Percentiles rank a stretch among this genome's conserved stretches.
phyloP scores from a whole-genome alignment of 2,113 vertebrate species.

The Siniperca chuatsi region DNA sequence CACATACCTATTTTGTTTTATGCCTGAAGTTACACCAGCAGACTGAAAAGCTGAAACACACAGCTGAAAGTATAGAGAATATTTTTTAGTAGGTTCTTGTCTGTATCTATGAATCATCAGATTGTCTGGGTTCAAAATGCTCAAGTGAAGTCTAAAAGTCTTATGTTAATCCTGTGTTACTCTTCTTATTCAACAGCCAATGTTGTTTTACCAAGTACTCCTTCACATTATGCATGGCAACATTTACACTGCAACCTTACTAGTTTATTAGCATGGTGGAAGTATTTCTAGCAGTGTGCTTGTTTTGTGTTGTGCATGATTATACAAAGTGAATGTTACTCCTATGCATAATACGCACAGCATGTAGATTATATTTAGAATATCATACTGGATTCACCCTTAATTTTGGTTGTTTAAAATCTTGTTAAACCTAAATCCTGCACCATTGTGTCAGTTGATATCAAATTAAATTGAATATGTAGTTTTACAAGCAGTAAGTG shows the following conservation, averaged over 20 bases:
- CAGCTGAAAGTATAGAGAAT: conserved; percentile 25
- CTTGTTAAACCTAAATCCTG: conserved; percentile 24
- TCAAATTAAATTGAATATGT: conserved; percentile 22
- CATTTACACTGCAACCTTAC: conserved; percentile 73
- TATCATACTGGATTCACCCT: conserved; percentile 80
- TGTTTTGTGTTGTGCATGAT: conserved; percentile 80
- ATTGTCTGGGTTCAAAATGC: not conserved
- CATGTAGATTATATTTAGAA: conserved; percentile 74
- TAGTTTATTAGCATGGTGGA: conserved; percentile 77
- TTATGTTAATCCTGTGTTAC: conserved; percentile 14
- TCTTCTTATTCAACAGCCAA: conserved; percentile 40
- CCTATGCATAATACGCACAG: conserved; percentile 62
- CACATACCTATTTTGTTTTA: conserved; percentile 58
- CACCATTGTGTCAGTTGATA: conserved; percentile 23
- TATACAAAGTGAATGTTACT: conserved; percentile 69
- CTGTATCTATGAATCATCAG: conserved; percentile 17
- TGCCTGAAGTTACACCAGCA: conserved; percentile 45
- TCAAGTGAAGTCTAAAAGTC: conserved; percentile 24
- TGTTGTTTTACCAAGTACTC: conserved; percentile 59
- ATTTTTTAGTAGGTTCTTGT: conserved; percentile 24
- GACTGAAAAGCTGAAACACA: conserved; percentile 36
- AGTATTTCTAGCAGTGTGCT: conserved; percentile 69
- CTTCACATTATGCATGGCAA: conserved; percentile 77
- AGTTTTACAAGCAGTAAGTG: not conserved
- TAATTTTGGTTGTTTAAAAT: conserved; percentile 20